Base-by-base conservation (phyloP, 2,888 invertebrate species). In the Poecilobothrus nobilitatus region DNA sequence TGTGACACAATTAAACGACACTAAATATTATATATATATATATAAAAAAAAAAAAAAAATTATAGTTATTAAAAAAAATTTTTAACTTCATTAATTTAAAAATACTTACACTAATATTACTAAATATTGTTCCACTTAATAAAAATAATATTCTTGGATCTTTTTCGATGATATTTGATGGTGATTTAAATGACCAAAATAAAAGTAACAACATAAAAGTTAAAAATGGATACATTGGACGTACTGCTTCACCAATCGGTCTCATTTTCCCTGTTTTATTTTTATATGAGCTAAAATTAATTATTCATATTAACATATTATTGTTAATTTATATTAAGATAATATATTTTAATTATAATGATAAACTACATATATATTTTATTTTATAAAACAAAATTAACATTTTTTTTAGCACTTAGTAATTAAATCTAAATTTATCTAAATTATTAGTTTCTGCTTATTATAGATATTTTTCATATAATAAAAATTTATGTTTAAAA, bases 1-100 rank as follows among this genome's bases (percentile, higher is more conserved):
- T 99, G 98, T 0, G 95, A 89, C 69, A 99, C 96, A 75, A 99
- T 99, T 73, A 99, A 85, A 2, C 95, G 95, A 80, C 96, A 97
- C 97, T 97, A 85, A 65, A 84, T 78, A 76, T 63, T 68, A 72
- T 68, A 78, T 79, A 78, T 21, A 66, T 9, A 62, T 34, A 62
- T 41, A 68, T 41, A n/a, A n/a, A n/a, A n/a, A n/a, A n/a, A 27
- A 27, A 27, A 27, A 27, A 27, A 66, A 4, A 37, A 18, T 61
- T 41, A n/a, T n/a, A 70, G 68, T 53, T 9, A 53, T 18, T n/a
- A 53, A 12, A 62, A 12, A 27, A 63, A 22, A 18, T 63, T 15
- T 63, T 33, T n/a, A n/a, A n/a, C n/a, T n/a, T n/a, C 1, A 18
- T 63, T 63, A 63, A 9, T 27, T 63, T 33, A 15, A 18, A 27